Conservation (phyloP, 1,140 invertebrate species). For the Aphaenogaster floridana region DNA sequence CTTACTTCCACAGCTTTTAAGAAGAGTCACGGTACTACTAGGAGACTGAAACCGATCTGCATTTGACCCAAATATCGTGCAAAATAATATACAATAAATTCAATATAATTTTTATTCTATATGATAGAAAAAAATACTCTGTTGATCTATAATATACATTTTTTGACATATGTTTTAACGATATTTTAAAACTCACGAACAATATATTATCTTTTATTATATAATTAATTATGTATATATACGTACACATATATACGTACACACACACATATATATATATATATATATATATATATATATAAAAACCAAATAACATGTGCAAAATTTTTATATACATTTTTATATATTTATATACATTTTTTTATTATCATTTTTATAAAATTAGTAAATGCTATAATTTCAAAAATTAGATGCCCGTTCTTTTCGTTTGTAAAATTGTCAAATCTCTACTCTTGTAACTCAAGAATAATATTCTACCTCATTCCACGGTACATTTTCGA, state of each 20-base stretch:
- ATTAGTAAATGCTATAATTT: background rate
- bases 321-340: slow-evolving; percentile 31
- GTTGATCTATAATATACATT: background rate
- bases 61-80: background rate
- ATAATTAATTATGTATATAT: background rate
- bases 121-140: slow-evolving; percentile 7
- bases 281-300: background rate
- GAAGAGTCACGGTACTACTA: slow-evolving; percentile 7
- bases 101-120: slow-evolving; percentile 19
- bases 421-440: slow-evolving; percentile 2
- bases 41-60: slow-evolving; percentile 28
- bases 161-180: slow-evolving; percentile 18
- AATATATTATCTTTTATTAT: slow-evolving; percentile 42
- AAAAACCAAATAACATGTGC: background rate
- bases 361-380: background rate
- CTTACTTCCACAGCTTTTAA: slow-evolving; percentile 37
- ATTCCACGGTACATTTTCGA: slow-evolving; percentile 1
- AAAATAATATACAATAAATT: slow-evolving; percentile 1
- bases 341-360: background rate
- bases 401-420: background rate
- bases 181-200: background rate
- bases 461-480: slow-evolving; percentile 24
- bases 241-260: too few species aligned
- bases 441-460: background rate
- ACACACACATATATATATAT: too few species aligned